These are phyloP conservation scores for Cataglyphis livida DNA, from an alignment of 2,888 invertebrate genomes.

Conservation along the genomic window DNA sequence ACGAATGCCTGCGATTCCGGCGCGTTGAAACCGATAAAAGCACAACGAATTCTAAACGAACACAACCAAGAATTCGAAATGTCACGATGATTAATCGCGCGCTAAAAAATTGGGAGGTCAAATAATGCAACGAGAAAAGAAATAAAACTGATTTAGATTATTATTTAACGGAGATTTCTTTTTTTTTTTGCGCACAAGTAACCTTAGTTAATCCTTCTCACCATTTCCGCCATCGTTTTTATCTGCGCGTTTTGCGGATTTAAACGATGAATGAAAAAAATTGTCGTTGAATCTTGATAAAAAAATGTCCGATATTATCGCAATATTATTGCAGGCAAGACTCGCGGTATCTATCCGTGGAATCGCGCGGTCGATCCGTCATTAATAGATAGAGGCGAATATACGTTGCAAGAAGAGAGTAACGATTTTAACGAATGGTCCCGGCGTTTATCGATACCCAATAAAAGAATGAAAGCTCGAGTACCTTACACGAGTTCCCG, in stretches of 20 bases:
- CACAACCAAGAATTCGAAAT: conserved; percentile 37
- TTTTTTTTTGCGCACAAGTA: neutral
- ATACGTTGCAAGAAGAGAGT: conserved; percentile 43
- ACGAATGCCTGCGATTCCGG: conserved; percentile 28
- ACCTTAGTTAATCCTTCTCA: neutral
- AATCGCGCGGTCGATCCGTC: conserved; percentile 28
- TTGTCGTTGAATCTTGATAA: neutral
- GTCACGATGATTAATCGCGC: conserved; percentile 58
- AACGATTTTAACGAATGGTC: conserved; percentile 69
- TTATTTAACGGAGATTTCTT: conserved; percentile 11
- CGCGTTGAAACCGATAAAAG: conserved; percentile 26
- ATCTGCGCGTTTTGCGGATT: neutral
- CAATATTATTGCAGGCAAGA: neutral
- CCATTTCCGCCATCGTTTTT: too few relatives aligned
- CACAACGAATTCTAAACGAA: conserved; percentile 38
- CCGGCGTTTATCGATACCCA: conserved; percentile 71
- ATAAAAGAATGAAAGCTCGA: conserved; percentile 69
- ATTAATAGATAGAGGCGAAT: conserved; percentile 17
- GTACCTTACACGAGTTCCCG: conserved; percentile 78
- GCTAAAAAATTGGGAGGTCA: conserved; percentile 40
- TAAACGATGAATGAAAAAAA: neutral
- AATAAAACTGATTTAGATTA: neutral
- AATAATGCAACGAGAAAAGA: conserved; percentile 40
- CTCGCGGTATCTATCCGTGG: conserved; percentile 19
- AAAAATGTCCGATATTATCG: neutral